Evolutionary conservation across 1,140 invertebrate genomes (phyloP), one percentile per base, ranked within the genome.

Genomic region (Drosophila ercepeae): DNA sequence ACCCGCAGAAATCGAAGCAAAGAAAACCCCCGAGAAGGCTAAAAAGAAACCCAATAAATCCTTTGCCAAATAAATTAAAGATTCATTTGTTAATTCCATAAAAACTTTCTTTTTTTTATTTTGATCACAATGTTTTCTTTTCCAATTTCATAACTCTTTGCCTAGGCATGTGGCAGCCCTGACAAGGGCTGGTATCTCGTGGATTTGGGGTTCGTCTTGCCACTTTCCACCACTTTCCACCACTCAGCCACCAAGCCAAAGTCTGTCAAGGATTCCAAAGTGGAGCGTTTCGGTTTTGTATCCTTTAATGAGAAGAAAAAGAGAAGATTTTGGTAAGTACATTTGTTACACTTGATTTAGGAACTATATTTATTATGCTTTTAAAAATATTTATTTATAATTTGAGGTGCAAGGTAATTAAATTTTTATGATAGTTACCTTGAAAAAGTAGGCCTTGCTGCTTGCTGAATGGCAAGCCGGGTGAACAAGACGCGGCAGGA

Each of bases 101-200:
- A 83, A 83, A 83, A 84, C 60, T 44, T 63, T 67, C 39, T 36
- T 67, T 86, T 78, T 54, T 73, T 83, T 79, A 86, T 86, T 83
- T 83, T 86, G 79, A 88, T 86, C 82, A 86, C 79, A 88, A 83
- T 86, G 63, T 88, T 86, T 79, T 81, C 53, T 69, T 78, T 72
- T 65, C 58, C 71, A 84, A 81, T 74, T 79, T 73, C 67, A 45
- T 84, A 69, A 64, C 73, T 78, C 60, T 78, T 82, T 82, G 82
- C 83, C 74, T 67, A 82, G 78, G 53, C 73, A 63, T 60, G 73
- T 86, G 82, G 74, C 78, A 86, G 82, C 82, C 82, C 82, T 75
- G 46, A 75, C n/a, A 88, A 88, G 82, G 82, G 69, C 82, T 82
- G 42, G 53, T 58, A 27, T 50, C 23, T 50, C 63, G 39, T 51